phyloP scores from a whole-genome alignment of 1,140 invertebrate species.

The Eumaeus atala region DNA sequence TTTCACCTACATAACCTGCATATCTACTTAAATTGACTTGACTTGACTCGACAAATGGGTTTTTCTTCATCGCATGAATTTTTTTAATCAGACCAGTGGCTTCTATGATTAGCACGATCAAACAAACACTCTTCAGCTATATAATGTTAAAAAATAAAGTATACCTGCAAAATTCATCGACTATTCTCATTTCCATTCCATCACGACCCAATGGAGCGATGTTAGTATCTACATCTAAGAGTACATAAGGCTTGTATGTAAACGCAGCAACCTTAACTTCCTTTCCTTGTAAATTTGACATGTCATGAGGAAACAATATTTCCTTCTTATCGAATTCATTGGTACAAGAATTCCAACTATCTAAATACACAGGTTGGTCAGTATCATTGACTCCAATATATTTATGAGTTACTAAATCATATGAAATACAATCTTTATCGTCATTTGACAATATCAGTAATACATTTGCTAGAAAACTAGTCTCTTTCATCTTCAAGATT shows the following conservation, averaged over 20 bases:
- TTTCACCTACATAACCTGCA: too few relatives aligned
- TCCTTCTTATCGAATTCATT: conserved; percentile 34
- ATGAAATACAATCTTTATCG: conserved; percentile 29
- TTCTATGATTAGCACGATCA: too few relatives aligned
- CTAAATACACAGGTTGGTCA: conserved; percentile 35
- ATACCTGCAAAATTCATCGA: conserved; percentile 64
- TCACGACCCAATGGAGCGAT: conserved; percentile 39
- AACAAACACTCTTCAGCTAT: too few relatives aligned
- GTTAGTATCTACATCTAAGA: conserved; percentile 46
- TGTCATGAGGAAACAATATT: conserved; percentile 54
- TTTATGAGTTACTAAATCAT: conserved; percentile 51
- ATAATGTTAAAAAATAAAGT: too few relatives aligned
- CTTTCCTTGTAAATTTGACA: conserved; percentile 53
- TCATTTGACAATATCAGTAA: conserved; percentile 36
- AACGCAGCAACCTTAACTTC: conserved; percentile 52
- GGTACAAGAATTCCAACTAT: conserved; percentile 50
- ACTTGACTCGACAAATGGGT: too few relatives aligned
- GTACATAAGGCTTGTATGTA: conserved; percentile 59
- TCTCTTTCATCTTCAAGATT: conserved; percentile 42
- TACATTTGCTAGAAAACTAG: conserved; percentile 45
- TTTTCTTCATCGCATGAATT: too few relatives aligned
- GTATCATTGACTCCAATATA: conserved; percentile 41
- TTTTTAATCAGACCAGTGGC: too few relatives aligned
- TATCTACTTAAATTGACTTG: too few relatives aligned
- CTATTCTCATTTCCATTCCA: conserved; percentile 56